Evolutionary conservation across 2,888 invertebrate species (phyloP).

Genomic region (Drosophila merina): DNA sequence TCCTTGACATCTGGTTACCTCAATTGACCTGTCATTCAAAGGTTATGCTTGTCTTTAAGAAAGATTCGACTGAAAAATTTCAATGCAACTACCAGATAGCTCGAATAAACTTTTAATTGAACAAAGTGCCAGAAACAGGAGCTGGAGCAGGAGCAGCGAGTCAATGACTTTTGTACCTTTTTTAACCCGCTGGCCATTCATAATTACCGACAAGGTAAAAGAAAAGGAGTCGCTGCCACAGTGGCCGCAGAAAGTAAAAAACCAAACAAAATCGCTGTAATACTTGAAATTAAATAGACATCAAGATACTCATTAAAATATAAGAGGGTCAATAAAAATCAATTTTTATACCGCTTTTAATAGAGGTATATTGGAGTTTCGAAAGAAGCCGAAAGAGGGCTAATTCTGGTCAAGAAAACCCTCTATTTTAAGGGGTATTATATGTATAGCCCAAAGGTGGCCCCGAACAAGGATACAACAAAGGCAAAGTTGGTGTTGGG

Average conservation of each 20-base stretch:
- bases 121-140: conserved; percentile 42
- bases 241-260: conserved; percentile 11
- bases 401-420: conserved; percentile 1
- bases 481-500: conserved; percentile 58
- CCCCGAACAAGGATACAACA: conserved; percentile 50
- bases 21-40: conserved; percentile 32
- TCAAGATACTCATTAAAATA: not conserved
- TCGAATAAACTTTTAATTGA: conserved; percentile 67
- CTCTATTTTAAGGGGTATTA: conserved; percentile 1
- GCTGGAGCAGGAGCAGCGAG: conserved; percentile 12
- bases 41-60: conserved; percentile 31
- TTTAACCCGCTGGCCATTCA: conserved; percentile 64
- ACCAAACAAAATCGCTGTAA: not conserved
- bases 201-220: conserved; percentile 62
- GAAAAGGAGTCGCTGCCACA: conserved; percentile 36
- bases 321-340: not conserved
- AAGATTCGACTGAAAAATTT: conserved; percentile 52
- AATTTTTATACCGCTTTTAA: not conserved
- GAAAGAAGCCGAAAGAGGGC: not conserved
- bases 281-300: not conserved
- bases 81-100: conserved; percentile 64
- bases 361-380: not conserved
- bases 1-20: conserved; percentile 2
- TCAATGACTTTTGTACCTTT: conserved; percentile 38
- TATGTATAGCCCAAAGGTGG: conserved; percentile 16